Evolutionary conservation across 2,113 vertebrate species (phyloP).

Genomic region (Callipepla squamata): DNA sequence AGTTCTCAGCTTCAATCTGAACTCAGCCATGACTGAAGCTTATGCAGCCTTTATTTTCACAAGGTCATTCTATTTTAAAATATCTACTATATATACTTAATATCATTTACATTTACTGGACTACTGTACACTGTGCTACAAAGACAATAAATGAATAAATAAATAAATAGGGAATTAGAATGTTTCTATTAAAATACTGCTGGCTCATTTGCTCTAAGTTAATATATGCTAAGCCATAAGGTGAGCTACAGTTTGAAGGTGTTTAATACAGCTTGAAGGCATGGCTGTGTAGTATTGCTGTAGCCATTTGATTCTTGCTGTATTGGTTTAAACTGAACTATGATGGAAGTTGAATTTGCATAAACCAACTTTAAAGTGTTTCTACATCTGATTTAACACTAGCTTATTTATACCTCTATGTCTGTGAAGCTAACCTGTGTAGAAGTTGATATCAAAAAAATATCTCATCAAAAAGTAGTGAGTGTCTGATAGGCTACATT

Average conservation of each 20-base stretch:
- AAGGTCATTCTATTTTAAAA: not conserved
- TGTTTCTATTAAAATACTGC: not conserved
- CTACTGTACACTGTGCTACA: not conserved
- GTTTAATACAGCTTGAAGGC: not conserved
- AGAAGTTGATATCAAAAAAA: not conserved
- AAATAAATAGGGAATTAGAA: not conserved
- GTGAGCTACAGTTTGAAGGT: not conserved
- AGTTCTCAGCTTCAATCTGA: not conserved
- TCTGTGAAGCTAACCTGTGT: not conserved
- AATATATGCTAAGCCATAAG: not conserved
- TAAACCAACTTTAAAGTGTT: not conserved
- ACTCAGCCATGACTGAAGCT: not conserved
- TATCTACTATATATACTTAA: not conserved
- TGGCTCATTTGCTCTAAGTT: not conserved
- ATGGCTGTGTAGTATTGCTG: not conserved
- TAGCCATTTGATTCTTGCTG: not conserved
- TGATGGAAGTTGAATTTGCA: not conserved
- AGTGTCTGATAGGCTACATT: not conserved
- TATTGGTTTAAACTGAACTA: not conserved
- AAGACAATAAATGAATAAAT: not conserved
- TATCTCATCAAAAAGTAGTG: not conserved
- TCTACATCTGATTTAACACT: not conserved
- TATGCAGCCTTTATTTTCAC: accelerated
- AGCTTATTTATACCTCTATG: not conserved
- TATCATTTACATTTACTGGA: not conserved